phyloP scores from a whole-genome alignment of 30 jellyfish, hydroid and myxozoan species.

The Aurelia coerulea region DNA sequence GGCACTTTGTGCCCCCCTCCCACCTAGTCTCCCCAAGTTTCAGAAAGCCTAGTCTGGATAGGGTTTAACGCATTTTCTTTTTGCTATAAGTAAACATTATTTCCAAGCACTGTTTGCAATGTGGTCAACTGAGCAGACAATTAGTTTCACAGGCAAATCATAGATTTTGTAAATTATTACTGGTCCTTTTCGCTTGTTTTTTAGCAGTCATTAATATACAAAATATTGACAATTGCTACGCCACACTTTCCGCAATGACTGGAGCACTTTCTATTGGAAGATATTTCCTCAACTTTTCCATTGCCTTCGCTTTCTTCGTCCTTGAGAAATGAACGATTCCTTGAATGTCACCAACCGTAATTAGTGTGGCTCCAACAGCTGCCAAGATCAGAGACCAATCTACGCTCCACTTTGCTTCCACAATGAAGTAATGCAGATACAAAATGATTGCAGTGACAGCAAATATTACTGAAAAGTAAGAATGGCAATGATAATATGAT shows the following conservation, averaged over 20 bases:
- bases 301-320: slow-evolving; percentile 1
- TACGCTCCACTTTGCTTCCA: slow-evolving; percentile 29
- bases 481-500: too few species aligned
- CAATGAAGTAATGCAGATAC: slow-evolving; percentile 7
- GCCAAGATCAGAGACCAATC: slow-evolving; percentile 34
- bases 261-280: background rate
- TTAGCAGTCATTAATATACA: background rate
- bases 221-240: background rate
- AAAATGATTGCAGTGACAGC: slow-evolving; percentile 18
- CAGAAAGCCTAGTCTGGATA: too few species aligned
- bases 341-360: slow-evolving; percentile 32
- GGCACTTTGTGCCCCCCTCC: too few species aligned
- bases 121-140: too few species aligned
- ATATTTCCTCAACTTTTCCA: background rate
- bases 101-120: too few species aligned
- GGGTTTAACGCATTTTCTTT: too few species aligned
- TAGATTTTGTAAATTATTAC: too few species aligned
- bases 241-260: background rate
- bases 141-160: too few species aligned
- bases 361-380: background rate
- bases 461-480: background rate
- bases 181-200: too few species aligned
- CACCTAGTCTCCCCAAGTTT: too few species aligned
- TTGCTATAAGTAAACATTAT: too few species aligned
- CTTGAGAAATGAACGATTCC: slow-evolving; percentile 19